Base-by-base conservation (phyloP, 1,140 invertebrate species). In the Ips nitidus region DNA sequence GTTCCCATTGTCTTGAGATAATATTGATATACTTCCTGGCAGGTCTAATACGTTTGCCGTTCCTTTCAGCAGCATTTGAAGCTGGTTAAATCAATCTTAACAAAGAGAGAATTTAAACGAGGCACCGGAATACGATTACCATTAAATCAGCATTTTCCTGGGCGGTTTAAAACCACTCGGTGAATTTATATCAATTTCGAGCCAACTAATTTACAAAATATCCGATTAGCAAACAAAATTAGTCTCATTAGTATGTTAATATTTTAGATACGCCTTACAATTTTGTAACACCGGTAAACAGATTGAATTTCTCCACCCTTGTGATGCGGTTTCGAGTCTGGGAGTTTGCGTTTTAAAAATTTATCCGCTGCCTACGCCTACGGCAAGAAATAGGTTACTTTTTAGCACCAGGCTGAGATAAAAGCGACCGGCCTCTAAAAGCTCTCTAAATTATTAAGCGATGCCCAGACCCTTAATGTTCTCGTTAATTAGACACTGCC, bases 201-300 rank as follows among this genome's bases (percentile, higher is more conserved):
- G 7, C 45, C 22, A 0, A 22, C 45, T 50, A 50, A 50, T 50
- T 50, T 22, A 50, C 22, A 22, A 50, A 50, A 50, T 50, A 50
- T 50, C 45, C 45, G 45, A 50, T 50, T 50, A 50, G 45, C 45
- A 50, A 50, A 50, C 22, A 8, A 50, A 50, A 3, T 50, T 22
- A 50, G 7, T 50, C 45, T 50, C 45, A 50, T 50, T 3, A 50
- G 22, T 50, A 50, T 50, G 45, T 50, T 50, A 50, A 50, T 50
- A 50, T 50, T 50, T 50, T 3, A 50, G 45, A 50, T 22, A 50
- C 22, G 6, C 45, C 45, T 50, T 6, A 22, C 22, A 50, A 3
- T 50, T 50, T 50, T 2, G 3, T 50, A 22, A 50, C 22, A 50
- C 3, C 45, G 1, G 22, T 22, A 50, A 3, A 2, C 45, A 2